Evolutionary conservation across 1,140 invertebrate species (phyloP).

Genomic region (Anagrus nilaparvatae): DNA sequence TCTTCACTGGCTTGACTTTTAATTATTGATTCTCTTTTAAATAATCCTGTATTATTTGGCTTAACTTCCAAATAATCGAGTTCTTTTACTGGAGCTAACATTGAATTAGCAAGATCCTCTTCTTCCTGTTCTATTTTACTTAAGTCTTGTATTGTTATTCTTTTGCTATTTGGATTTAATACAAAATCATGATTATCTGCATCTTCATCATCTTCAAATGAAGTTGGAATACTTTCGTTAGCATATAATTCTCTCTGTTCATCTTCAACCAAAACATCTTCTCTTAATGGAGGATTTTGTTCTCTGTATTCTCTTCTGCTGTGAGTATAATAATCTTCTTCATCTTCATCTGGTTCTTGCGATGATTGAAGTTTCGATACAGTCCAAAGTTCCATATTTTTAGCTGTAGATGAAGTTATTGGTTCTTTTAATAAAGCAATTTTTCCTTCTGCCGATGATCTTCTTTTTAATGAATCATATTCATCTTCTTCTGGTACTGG

Average conservation of each 20-base stretch:
- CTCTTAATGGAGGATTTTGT: slow-evolving; percentile 19
- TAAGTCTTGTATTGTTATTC: slow-evolving; percentile 32
- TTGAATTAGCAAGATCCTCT: slow-evolving; percentile 19
- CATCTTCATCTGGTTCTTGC: slow-evolving; percentile 33
- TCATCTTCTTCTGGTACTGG: slow-evolving; percentile 18
- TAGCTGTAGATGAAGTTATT: slow-evolving; percentile 22
- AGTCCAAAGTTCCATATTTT: slow-evolving; percentile 39
- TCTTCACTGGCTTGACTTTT: slow-evolving; percentile 42
- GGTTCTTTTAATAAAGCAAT: slow-evolving; percentile 34
- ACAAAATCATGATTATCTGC: slow-evolving; percentile 24
- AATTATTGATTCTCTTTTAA: slow-evolving; percentile 37
- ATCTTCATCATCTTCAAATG: slow-evolving; percentile 28
- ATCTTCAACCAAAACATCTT: slow-evolving; percentile 25
- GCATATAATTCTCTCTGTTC: slow-evolving; percentile 20
- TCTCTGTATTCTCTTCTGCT: slow-evolving; percentile 22
- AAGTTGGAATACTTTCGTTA: slow-evolving; percentile 25
- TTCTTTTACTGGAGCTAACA: slow-evolving; percentile 14
- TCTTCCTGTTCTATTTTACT: slow-evolving; percentile 25
- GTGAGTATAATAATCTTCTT: slow-evolving; percentile 23
- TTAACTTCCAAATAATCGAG: slow-evolving; percentile 21
- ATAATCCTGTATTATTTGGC: slow-evolving; percentile 28
- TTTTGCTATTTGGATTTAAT: slow-evolving; percentile 28
- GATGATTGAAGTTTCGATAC: slow-evolving; percentile 34
- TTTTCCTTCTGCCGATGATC: slow-evolving; percentile 39
- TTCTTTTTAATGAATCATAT: slow-evolving; percentile 25